Conservation (phyloP, 2,797 vertebrate genomes). For the Rhinatrema bivittatum region DNA sequence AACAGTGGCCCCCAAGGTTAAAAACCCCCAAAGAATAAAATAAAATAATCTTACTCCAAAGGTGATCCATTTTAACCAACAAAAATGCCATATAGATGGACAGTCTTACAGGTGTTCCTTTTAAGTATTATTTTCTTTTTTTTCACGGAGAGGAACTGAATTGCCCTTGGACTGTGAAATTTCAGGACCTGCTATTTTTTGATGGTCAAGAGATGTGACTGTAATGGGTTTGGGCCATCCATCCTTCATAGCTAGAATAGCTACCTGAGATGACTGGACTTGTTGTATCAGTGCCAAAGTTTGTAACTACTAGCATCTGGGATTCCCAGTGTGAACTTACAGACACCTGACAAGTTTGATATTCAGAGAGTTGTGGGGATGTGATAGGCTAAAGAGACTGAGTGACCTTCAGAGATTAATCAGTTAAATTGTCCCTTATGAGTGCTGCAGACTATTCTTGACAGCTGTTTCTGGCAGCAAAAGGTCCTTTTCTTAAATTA, state of each 20-base stretch:
- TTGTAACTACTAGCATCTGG: slow-evolving; percentile 52
- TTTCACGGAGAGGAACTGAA: too few relatives aligned
- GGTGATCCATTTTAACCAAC: too few relatives aligned
- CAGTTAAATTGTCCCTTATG: slow-evolving; percentile 67
- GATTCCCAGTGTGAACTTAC: slow-evolving; percentile 49
- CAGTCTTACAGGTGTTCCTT: too few relatives aligned
- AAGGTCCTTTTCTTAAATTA: slow-evolving; percentile 67
- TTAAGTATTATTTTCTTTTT: too few relatives aligned
- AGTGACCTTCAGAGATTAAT: slow-evolving; percentile 73
- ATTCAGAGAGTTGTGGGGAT: slow-evolving; percentile 58
- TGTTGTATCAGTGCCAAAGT: slow-evolving; percentile 68
- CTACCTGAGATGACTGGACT: slow-evolving; percentile 66
- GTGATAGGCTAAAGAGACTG: slow-evolving; percentile 64
- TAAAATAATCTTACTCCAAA: too few relatives aligned
- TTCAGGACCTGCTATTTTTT: too few relatives aligned
- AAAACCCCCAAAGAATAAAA: too few relatives aligned
- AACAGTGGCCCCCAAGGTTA: too few relatives aligned
- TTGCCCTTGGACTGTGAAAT: too few relatives aligned
- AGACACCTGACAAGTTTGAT: slow-evolving; percentile 57
- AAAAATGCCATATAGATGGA: too few relatives aligned
- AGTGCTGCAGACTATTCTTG: slow-evolving; percentile 73
- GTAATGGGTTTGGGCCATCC: slow-evolving; percentile 42
- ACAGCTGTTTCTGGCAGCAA: slow-evolving; percentile 69
- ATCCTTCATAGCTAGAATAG: slow-evolving; percentile 30
- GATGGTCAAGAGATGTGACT: slow-evolving; percentile 45